phyloP scores from a whole-genome alignment of 2,797 vertebrate species.

The Sebastes minor region DNA sequence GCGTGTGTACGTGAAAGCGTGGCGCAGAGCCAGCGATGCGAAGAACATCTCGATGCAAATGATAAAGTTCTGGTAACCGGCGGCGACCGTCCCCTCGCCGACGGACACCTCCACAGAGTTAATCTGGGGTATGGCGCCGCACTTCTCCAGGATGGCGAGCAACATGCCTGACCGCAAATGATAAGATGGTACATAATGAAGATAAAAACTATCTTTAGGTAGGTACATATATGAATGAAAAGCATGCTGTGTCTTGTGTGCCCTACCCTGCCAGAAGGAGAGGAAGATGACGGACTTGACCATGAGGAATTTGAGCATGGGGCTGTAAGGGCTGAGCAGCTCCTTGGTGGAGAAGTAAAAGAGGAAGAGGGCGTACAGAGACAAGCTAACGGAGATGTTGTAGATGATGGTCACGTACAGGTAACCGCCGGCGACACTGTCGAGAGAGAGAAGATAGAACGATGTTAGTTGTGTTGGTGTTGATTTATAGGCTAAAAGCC shows the following conservation, averaged over 20 bases:
- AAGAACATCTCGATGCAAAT: slow-evolving; percentile 99
- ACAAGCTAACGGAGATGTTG: slow-evolving; percentile 96
- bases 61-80: slow-evolving; percentile 98
- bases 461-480: neutral
- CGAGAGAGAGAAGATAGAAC: neutral
- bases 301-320: slow-evolving; percentile 98
- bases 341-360: slow-evolving; percentile 95
- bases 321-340: slow-evolving; percentile 93
- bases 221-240: rapidly evolving
- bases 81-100: slow-evolving; percentile 95
- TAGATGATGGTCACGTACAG: slow-evolving; percentile 96
- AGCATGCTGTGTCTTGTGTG: neutral
- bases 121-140: slow-evolving; percentile 95
- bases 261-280: slow-evolving; percentile 96
- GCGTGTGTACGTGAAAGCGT: slow-evolving; percentile 94
- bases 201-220: rapidly evolving
- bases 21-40: slow-evolving; percentile 91
- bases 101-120: slow-evolving; percentile 88
- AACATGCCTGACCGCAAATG: slow-evolving; percentile 86
- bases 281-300: slow-evolving; percentile 99
- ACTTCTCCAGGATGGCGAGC: slow-evolving; percentile 96
- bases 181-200: rapidly evolving
- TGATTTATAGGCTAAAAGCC: neutral
- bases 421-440: slow-evolving; percentile 93
- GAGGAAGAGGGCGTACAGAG: slow-evolving; percentile 96